phyloP scores from a whole-genome alignment of 1,140 invertebrate species.

The Acromyrmex charruanus region DNA sequence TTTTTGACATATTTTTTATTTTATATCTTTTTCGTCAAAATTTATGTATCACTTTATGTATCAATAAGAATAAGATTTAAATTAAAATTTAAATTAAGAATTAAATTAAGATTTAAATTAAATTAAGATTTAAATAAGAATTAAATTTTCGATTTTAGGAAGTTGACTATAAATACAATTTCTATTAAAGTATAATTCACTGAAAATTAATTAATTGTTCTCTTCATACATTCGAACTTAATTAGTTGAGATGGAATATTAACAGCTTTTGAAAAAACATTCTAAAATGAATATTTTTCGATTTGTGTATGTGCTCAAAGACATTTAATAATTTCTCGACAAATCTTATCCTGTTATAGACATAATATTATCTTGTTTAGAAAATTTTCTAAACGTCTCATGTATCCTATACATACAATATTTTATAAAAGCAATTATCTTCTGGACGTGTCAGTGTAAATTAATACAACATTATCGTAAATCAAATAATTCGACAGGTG shows the following conservation, averaged over 20 bases:
- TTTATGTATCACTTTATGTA: too few relatives aligned
- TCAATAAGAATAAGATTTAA: neutral
- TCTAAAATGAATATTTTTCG: neutral
- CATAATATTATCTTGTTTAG: neutral
- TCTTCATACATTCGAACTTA: neutral
- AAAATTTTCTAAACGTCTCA: neutral
- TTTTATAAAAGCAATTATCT: neutral
- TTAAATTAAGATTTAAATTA: too few relatives aligned
- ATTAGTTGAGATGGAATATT: neutral
- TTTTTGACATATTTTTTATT: too few relatives aligned
- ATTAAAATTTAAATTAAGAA: too few relatives aligned
- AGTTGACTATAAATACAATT: neutral
- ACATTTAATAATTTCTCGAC: neutral
- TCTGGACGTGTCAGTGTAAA: too few relatives aligned
- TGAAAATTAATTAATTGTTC: neutral
- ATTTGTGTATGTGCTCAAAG: neutral
- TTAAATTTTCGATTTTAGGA: neutral
- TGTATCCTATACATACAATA: neutral
- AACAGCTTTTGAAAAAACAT: neutral
- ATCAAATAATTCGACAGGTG: conserved; percentile 61
- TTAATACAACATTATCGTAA: neutral
- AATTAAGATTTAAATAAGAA: too few relatives aligned
- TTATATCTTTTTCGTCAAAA: too few relatives aligned
- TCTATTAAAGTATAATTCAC: neutral
- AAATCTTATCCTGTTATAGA: neutral